Conservation (phyloP, 2,113 vertebrate species). For the Mus spicilegus region DNA sequence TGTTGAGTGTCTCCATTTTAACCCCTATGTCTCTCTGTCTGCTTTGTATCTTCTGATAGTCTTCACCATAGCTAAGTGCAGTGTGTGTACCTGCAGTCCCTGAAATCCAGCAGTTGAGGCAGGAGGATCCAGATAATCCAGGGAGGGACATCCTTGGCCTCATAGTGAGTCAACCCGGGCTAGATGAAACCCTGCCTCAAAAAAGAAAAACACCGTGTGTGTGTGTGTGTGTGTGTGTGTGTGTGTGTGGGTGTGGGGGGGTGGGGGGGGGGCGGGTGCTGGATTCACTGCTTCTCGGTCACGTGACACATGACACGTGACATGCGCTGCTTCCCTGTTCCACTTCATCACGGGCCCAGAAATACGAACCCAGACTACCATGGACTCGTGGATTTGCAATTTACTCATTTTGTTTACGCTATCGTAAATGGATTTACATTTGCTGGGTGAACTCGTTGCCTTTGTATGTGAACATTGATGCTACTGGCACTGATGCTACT, state of each 20-base stretch:
- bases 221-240: neutral
- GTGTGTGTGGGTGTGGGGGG: neutral
- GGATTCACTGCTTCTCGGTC: neutral
- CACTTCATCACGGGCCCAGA: neutral
- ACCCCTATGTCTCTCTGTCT: neutral
- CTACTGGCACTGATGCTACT: neutral
- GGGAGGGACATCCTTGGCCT: neutral
- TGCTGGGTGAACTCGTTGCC: too few species aligned
- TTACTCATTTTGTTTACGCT: neutral
- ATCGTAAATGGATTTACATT: neutral
- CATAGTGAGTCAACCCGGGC: neutral
- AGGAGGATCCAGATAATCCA: neutral
- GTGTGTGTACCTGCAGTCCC: neutral
- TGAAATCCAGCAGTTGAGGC: neutral
- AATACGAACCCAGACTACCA: neutral
- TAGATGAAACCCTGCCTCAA: neutral
- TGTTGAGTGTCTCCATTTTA: neutral
- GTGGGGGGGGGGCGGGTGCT: accelerated
- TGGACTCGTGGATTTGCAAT: neutral
- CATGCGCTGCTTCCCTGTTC: neutral
- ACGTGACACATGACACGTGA: neutral
- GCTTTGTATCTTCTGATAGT: too few species aligned
- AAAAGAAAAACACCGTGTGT: neutral
- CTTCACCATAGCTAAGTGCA: too few species aligned
- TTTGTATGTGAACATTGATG: neutral